Evolutionary conservation across 1,140 invertebrate species (phyloP).

Genomic region (Papilio helenus): DNA sequence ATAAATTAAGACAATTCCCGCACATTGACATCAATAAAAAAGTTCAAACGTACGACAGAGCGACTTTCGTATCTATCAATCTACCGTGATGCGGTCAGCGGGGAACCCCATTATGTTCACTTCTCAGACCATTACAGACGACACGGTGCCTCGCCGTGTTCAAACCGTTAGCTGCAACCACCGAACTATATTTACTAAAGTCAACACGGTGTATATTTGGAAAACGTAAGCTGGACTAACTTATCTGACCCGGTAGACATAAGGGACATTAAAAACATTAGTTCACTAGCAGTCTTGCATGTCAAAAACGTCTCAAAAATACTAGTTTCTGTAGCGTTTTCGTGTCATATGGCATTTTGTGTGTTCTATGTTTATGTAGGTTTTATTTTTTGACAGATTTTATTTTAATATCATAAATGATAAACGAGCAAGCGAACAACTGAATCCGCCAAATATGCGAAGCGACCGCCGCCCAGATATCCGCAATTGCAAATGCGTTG

Average conservation of each 20-base stretch:
- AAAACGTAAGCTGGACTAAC: conserved; percentile 13
- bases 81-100: conserved; percentile 64
- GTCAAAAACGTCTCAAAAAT: too few relatives aligned
- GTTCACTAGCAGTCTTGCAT: too few relatives aligned
- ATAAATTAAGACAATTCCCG: conserved; percentile 61
- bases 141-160: conserved; percentile 46
- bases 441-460: too few relatives aligned
- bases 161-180: neutral
- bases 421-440: too few relatives aligned
- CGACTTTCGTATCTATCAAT: conserved; percentile 70
- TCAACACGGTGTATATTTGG: conserved; percentile 40
- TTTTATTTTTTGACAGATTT: too few relatives aligned
- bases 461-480: too few relatives aligned
- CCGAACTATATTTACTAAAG: neutral
- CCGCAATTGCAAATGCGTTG: too few relatives aligned
- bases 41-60: conserved; percentile 54
- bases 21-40: conserved; percentile 61
- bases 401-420: too few relatives aligned
- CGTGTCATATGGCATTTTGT: too few relatives aligned
- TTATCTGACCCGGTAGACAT: neutral
- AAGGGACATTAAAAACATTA: neutral
- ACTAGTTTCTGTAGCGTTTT: too few relatives aligned
- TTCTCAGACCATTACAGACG: conserved; percentile 42
- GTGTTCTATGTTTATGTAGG: too few relatives aligned
- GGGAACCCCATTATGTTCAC: conserved; percentile 63